Conservation (phyloP, 37 sponge, comb jelly and placozoan genomes). For the Lycopodina hypogea region DNA sequence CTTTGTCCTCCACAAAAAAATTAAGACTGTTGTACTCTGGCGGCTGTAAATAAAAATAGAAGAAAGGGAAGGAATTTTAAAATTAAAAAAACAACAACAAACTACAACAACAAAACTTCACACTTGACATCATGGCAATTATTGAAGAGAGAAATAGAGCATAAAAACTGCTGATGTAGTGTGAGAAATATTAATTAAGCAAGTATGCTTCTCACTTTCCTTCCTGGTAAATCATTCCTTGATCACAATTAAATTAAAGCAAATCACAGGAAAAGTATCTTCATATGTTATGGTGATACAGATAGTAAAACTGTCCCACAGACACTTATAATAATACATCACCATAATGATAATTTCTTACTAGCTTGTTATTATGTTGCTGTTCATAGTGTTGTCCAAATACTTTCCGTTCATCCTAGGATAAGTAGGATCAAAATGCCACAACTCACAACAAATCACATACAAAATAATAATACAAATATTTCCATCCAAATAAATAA, state of each 20-base stretch:
- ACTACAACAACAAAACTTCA: too few relatives aligned
- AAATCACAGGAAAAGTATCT: too few relatives aligned
- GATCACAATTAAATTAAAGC: too few relatives aligned
- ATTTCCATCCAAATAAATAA: too few relatives aligned
- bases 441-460: too few relatives aligned
- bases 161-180: not conserved
- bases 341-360: not conserved
- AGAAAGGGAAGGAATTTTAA: not conserved
- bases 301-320: too few relatives aligned
- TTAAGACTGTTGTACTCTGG: constrained; percentile 13
- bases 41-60: not conserved
- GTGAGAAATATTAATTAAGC: not conserved
- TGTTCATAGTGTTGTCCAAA: constrained; percentile 20
- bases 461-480: too few relatives aligned
- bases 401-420: constrained; percentile 15
- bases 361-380: not conserved
- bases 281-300: too few relatives aligned
- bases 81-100: too few relatives aligned
- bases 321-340: too few relatives aligned
- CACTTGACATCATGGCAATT: not conserved
- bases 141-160: not conserved
- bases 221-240: too few relatives aligned
- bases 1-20: constrained; percentile 42
- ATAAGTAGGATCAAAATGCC: not conserved
- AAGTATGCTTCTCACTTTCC: not conserved